A percentile compares a stretch with the other conserved stretches of the same genome.
These are phyloP conservation scores for Zaprionus inermis DNA, from an alignment of 1,140 invertebrate species.

Conservation along the genomic window DNA sequence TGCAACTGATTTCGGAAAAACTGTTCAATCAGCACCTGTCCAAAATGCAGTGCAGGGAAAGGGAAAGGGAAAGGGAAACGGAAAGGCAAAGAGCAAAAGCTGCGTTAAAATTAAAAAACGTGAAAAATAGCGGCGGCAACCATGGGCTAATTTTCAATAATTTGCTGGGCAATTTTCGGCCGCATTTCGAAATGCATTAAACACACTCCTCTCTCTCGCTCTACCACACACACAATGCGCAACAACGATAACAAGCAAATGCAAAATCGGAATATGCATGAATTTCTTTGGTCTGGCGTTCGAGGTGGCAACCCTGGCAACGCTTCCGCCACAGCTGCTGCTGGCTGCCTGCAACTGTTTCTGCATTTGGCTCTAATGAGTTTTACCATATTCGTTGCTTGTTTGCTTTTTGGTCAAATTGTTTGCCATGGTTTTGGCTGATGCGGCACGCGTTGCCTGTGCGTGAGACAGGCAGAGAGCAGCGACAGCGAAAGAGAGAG, in stretches of 20 bases:
- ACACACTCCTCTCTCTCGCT: background rate
- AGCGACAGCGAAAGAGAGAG: background rate
- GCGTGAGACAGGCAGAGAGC: background rate
- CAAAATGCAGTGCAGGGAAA: background rate
- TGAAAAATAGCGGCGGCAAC: constrained; percentile 8
- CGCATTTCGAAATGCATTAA: constrained; percentile 6
- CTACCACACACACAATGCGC: background rate
- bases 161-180: constrained; percentile 42
- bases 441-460: constrained; percentile 3
- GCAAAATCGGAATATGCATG: constrained; percentile 13
- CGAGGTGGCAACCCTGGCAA: constrained; percentile 26
- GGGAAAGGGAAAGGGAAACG: background rate
- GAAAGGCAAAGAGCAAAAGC: background rate
- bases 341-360: constrained; percentile 31
- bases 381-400: constrained; percentile 71
- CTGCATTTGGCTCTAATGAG: constrained; percentile 73
- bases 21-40: constrained; percentile 20
- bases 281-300: constrained; percentile 13
- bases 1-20: background rate
- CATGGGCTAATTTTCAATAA: constrained; percentile 57
- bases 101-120: background rate
- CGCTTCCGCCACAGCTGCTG: constrained; percentile 1
- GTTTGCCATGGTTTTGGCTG: constrained; percentile 55
- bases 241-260: constrained; percentile 14
- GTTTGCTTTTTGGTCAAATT: constrained; percentile 52